Conservation (phyloP, 2,888 invertebrate species). For the Hydrotaea diabolus region DNA sequence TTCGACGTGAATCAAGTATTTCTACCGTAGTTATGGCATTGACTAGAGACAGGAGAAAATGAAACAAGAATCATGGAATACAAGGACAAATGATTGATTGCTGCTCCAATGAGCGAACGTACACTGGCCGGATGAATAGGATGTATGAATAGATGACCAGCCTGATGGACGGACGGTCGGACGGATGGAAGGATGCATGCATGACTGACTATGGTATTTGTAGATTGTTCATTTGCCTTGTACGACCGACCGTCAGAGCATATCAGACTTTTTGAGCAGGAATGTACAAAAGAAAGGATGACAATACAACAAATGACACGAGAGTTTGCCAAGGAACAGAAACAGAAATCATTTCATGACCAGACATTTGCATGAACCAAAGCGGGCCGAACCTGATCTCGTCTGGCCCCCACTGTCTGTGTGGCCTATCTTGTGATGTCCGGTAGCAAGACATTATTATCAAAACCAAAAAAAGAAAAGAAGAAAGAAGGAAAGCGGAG, state of each 20-base stretch:
- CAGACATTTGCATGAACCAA: not conserved
- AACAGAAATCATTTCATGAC: slow-evolving; percentile 1
- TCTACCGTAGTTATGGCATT: not conserved
- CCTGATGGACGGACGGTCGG: not conserved
- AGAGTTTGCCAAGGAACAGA: slow-evolving; percentile 1
- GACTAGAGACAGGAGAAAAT: not conserved
- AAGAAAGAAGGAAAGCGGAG: not conserved
- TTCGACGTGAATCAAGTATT: not conserved
- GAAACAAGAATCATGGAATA: not conserved
- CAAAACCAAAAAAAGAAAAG: not conserved
- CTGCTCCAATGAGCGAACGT: not conserved
- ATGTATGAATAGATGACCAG: not conserved
- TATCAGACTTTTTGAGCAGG: not conserved
- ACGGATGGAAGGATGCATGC: not conserved
- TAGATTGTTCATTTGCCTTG: not conserved
- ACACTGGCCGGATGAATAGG: not conserved
- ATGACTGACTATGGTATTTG: not conserved
- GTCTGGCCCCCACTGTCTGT: not conserved
- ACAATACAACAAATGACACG: not conserved
- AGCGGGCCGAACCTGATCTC: not conserved
- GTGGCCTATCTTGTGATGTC: not conserved
- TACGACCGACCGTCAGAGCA: not conserved
- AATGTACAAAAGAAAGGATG: not conserved
- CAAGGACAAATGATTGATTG: slow-evolving; percentile 19
- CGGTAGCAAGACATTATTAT: slow-evolving; percentile 18